Conservation (phyloP, 2,113 vertebrate genomes). For the Mormyrus lacerda region DNA sequence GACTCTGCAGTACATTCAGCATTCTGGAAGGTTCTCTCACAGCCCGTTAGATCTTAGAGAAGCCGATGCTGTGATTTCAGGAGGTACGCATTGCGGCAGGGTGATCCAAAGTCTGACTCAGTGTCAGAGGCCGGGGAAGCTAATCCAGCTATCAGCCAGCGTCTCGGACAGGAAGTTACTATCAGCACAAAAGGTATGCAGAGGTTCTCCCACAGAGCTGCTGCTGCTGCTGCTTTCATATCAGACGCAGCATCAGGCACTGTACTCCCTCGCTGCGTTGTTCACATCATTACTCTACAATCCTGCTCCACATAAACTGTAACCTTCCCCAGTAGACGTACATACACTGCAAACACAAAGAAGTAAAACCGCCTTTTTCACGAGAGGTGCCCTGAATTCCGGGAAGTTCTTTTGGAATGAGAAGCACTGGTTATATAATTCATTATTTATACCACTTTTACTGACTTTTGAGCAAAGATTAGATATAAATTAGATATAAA, state of each 20-base stretch:
- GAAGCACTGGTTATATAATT: background rate
- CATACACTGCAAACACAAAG: background rate
- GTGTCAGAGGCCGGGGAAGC: background rate
- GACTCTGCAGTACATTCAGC: background rate
- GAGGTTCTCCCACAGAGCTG: background rate
- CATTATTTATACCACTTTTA: background rate
- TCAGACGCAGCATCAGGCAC: background rate
- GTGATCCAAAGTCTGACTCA: background rate
- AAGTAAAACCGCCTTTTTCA: background rate
- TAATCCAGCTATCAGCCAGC: background rate
- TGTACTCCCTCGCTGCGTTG: background rate
- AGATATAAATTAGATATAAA: background rate
- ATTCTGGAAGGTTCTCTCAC: background rate
- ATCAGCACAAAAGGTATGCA: background rate
- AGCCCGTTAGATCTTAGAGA: background rate
- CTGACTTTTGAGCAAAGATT: background rate
- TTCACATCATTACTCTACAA: background rate
- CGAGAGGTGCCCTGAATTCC: background rate
- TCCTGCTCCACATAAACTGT: background rate
- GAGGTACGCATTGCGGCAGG: background rate
- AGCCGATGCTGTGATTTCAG: background rate
- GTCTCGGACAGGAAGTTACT: background rate
- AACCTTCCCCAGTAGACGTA: background rate
- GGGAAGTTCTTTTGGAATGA: background rate
- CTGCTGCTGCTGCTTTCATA: background rate